phyloP scores from a whole-genome alignment of 2,888 invertebrate species.

The Cosmia pyralina region DNA sequence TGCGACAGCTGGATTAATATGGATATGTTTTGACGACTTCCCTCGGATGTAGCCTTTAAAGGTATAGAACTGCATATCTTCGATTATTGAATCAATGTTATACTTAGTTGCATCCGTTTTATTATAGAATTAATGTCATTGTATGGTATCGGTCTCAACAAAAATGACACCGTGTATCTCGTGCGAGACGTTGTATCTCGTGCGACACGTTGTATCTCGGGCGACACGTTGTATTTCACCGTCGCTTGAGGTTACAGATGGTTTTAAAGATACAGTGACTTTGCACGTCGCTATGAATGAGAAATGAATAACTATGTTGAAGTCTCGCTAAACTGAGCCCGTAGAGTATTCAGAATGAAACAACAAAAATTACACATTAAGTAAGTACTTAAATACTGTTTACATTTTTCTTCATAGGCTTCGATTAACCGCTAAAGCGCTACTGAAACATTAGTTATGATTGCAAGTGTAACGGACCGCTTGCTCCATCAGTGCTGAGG shows the following conservation, averaged over 20 bases:
- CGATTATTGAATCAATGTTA: constrained; percentile 9
- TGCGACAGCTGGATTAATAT: constrained; percentile 48
- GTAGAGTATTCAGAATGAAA: neutral
- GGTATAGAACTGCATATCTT: constrained; percentile 12
- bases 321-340: neutral
- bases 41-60: constrained; percentile 24
- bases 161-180: neutral
- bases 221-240: neutral
- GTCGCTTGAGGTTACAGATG: neutral
- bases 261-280: neutral
- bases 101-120: constrained; percentile 32
- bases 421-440: neutral
- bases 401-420: neutral
- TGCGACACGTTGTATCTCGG: neutral
- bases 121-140: constrained; percentile 5
- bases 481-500: no score
- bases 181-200: no score
- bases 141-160: constrained; percentile 3
- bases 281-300: neutral
- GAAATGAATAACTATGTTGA: neutral
- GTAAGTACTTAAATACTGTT: no score
- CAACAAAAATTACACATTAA: no score
- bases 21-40: constrained; percentile 41
- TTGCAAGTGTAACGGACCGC: neutral
- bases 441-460: neutral